Evolutionary conservation across 30 jellyfish, hydroid and myxozoan genomes (phyloP), one percentile per base, ranked within the genome.

Genomic region (Hydra vulgaris): DNA sequence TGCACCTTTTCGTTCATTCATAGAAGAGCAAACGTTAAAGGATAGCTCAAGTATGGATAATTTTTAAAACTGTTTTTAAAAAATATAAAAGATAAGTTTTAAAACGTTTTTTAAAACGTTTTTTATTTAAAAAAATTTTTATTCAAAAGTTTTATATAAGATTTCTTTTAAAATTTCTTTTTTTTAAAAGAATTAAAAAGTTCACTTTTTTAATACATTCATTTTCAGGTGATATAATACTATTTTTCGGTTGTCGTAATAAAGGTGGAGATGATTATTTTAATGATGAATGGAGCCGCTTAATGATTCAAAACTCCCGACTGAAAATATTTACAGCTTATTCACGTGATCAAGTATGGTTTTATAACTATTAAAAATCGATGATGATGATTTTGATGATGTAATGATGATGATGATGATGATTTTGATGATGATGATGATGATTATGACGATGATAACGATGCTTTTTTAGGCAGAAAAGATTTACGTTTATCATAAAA

Each of bases 1-100:
- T 40, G 99, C 99, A 18, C 96, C 99, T 7, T 87, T 93, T 72
- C 82, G 96, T 56, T 80, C 99, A 19, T 87, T 92, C 80, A 74
- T 87, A 18, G 80, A 80, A 76, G 87, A 87, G 24, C 70, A 94
- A 25, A 72, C 70, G 18, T 18, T 74, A 17, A 74, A n/a, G 18
- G 81, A 73, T 17, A 22, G 40, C 26, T 79, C 73, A 90, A 90
- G 92, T 82, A 74, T 53, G n/a, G 20, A 25, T 40, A 23, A 15
- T 23, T 17, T 52, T 71, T 71, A 1, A 0, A 71, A 71, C 15
- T 0, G 5, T 23, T 71, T 71, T 20, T 53, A 69, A 20, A 8
- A 20, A 23, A n/a, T n/a, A n/a, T n/a, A n/a, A n/a, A n/a, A n/a
- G n/a, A n/a, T n/a, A n/a, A n/a, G n/a, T 69, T 21, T 40, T 20